Percentiles rank a stretch among this genome's conserved stretches.
phyloP scores from a whole-genome alignment of 2,113 vertebrate species.

The Cardinalis cardinalis region DNA sequence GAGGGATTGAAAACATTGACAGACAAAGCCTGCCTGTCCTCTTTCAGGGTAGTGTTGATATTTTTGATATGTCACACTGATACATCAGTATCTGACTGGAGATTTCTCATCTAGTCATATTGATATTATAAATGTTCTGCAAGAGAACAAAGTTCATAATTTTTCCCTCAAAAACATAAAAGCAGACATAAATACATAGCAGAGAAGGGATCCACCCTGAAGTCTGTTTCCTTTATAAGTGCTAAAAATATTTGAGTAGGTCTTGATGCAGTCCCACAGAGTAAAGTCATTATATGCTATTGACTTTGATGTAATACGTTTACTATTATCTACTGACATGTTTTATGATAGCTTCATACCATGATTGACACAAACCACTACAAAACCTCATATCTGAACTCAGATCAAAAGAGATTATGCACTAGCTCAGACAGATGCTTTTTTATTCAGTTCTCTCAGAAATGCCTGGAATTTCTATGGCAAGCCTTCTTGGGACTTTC shows the following conservation, averaged over 20 bases:
- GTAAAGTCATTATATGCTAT: neutral
- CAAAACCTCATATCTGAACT: conserved; percentile 40
- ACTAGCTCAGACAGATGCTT: conserved; percentile 33
- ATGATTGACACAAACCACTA: conserved; percentile 4
- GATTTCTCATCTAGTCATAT: neutral
- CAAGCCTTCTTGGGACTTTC: neutral
- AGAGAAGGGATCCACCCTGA: neutral
- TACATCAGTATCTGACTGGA: neutral
- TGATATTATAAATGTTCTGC: neutral
- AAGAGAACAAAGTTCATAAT: neutral
- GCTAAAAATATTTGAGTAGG: conserved; percentile 25
- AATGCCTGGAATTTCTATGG: conserved; percentile 46
- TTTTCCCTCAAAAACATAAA: neutral
- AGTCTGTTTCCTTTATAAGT: neutral
- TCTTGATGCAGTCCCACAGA: neutral
- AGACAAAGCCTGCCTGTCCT: neutral
- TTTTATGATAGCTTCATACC: conserved; percentile 1
- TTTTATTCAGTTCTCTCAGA: conserved; percentile 25
- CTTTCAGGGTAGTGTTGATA: neutral
- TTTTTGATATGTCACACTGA: neutral
- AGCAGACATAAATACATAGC: neutral
- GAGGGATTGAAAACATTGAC: neutral
- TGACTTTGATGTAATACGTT: conserved; percentile 22
- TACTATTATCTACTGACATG: neutral
- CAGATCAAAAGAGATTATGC: conserved; percentile 32